These are phyloP conservation scores for Acrossocheilus fasciatus DNA, from an alignment of 2,797 vertebrate genomes.

Conservation along the genomic window DNA sequence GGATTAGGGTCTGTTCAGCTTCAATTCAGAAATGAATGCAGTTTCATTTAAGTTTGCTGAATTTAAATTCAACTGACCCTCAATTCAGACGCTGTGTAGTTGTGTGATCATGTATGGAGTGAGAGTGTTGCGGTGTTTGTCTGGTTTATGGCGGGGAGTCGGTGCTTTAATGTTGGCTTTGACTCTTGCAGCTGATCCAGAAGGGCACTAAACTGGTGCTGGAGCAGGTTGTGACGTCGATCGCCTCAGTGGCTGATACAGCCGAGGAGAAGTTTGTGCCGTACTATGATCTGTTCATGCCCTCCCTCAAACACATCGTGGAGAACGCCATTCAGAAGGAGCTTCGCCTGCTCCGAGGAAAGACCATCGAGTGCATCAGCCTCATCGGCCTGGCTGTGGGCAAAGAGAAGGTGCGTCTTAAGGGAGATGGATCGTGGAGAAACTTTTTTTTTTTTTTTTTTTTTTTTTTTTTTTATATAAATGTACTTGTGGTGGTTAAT, in stretches of 20 bases:
- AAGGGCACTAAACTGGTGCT: constrained; percentile 98
- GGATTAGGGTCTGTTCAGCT: not conserved
- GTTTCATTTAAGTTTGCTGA: constrained; percentile 7
- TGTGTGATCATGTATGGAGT: not conserved
- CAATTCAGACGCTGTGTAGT: not conserved
- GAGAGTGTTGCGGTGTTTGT: not conserved
- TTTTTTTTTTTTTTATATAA: no score
- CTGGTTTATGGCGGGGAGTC: not conserved
- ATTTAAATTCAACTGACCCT: not conserved
- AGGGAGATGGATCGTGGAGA: not conserved
- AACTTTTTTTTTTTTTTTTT: not conserved
- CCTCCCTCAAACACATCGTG: constrained; percentile 96
- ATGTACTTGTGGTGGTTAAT: no score
- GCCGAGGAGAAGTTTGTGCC: constrained; percentile 99
- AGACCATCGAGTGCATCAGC: constrained; percentile 99
- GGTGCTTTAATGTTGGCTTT: not conserved
- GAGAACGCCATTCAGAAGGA: constrained; percentile 98
- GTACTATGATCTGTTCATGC: constrained; percentile 98
- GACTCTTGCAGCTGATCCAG: constrained; percentile 86
- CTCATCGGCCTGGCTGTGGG: constrained; percentile 97
- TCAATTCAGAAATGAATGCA: not conserved
- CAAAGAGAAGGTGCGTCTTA: constrained; percentile 89
- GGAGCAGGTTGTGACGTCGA: constrained; percentile 99
- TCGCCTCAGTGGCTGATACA: constrained; percentile 97
- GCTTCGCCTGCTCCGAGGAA: constrained; percentile 93